Percentiles rank a stretch among this genome's conserved stretches.
Evolutionary conservation across 2,113 vertebrate species (phyloP).

Genomic region (Crotalus helleri): DNA sequence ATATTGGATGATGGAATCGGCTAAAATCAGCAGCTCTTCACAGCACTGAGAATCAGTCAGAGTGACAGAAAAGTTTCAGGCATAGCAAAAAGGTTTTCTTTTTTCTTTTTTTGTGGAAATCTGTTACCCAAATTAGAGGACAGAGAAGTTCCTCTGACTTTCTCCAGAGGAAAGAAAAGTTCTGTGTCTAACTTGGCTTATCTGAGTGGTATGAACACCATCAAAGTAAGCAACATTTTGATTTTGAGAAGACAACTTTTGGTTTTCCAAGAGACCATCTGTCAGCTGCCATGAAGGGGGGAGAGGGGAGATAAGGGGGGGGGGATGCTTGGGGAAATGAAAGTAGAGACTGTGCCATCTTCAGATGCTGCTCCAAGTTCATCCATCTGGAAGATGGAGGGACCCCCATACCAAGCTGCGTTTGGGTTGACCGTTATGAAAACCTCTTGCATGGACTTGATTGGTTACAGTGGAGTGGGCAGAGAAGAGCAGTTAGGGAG

Average conservation of each 20-base stretch:
- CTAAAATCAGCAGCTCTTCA: not conserved
- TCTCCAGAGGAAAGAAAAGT: not conserved
- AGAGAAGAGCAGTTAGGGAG: no score
- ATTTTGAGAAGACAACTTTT: not conserved
- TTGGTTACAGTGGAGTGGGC: no score
- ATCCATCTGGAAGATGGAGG: no score
- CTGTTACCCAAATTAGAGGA: not conserved
- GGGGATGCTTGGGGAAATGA: no score
- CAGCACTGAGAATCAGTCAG: not conserved
- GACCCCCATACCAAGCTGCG: no score
- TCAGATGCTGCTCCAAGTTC: no score
- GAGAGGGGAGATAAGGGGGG: no score
- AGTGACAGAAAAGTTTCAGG: not conserved
- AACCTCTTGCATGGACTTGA: no score
- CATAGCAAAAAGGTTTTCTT: not conserved
- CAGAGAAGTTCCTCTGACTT: not conserved
- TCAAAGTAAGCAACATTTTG: not conserved
- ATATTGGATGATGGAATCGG: not conserved
- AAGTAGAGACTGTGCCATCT: no score
- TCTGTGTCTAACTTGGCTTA: not conserved
- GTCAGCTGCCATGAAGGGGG: no score
- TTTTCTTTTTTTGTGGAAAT: not conserved
- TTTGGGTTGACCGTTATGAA: no score
- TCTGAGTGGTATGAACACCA: not conserved
- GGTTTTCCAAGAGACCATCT: not conserved